Percentiles rank a stretch among this genome's conserved stretches.
phyloP scores from a whole-genome alignment of 1,140 invertebrate species.

The Muscidifurax raptorellus region DNA sequence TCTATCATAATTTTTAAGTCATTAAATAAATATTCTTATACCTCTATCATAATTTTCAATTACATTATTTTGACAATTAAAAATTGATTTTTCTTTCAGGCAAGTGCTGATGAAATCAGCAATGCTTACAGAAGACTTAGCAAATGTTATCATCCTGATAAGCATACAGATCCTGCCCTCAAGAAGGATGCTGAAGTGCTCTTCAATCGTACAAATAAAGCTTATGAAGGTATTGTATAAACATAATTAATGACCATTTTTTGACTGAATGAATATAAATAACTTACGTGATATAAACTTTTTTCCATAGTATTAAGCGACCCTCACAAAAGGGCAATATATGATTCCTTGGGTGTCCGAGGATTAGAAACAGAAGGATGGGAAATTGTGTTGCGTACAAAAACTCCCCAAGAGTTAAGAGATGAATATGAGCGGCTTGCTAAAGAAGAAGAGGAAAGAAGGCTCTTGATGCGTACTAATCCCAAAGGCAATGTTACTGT shows the following conservation, averaged over 20 bases:
- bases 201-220: constrained; percentile 94
- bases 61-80: constrained; percentile 80
- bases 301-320: constrained; percentile 82
- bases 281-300: constrained; percentile 72
- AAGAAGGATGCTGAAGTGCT: constrained; percentile 93
- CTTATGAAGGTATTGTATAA: constrained; percentile 87
- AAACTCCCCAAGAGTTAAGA: constrained; percentile 94
- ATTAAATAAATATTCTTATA: not conserved
- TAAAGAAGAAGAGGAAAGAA: constrained; percentile 87
- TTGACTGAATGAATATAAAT: constrained; percentile 74
- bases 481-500: constrained; percentile 91
- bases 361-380: constrained; percentile 94
- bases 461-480: constrained; percentile 91
- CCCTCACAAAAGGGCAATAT: constrained; percentile 87
- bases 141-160: constrained; percentile 96
- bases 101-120: constrained; percentile 91
- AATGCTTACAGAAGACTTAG: constrained; percentile 93
- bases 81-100: constrained; percentile 84
- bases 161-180: constrained; percentile 86
- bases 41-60: not conserved
- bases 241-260: not conserved
- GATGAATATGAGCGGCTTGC: constrained; percentile 94
- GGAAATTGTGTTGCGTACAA: constrained; percentile 92
- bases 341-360: constrained; percentile 85
- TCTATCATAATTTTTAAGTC: constrained; percentile 8